phyloP scores from a whole-genome alignment of 2,888 invertebrate species.

The Nasonia oneida region DNA sequence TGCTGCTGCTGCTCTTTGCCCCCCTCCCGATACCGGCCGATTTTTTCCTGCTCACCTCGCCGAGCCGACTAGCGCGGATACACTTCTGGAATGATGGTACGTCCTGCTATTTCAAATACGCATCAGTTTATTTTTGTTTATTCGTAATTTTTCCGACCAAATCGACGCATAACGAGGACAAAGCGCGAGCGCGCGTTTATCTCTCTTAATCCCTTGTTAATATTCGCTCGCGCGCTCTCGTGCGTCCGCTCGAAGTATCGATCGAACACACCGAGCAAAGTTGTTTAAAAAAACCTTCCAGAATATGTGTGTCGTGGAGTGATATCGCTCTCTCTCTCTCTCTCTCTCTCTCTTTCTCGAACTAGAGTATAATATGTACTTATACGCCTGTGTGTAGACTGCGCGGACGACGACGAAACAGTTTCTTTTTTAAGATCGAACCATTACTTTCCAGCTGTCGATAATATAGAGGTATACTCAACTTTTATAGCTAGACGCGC shows the following conservation, averaged over 20 bases:
- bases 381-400: background rate
- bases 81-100: constrained; percentile 25
- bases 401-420: background rate
- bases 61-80: constrained; percentile 3
- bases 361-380: background rate
- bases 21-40: background rate
- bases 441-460: background rate
- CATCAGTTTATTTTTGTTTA: background rate
- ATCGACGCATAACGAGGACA: background rate
- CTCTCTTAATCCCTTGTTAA: background rate
- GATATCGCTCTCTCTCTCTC: background rate
- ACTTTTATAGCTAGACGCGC: background rate
- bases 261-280: background rate
- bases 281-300: constrained; percentile 1
- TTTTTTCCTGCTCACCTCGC: background rate
- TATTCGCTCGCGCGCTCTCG: background rate
- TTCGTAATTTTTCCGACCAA: background rate
- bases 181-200: background rate
- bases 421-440: constrained; percentile 4
- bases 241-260: background rate
- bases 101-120: background rate
- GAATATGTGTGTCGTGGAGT: background rate
- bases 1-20: background rate
- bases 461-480: constrained; percentile 3
- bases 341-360: background rate